These are phyloP conservation scores for Anolis apletophallus DNA, from an alignment of 2,797 vertebrate genomes.

Conservation along the genomic window DNA sequence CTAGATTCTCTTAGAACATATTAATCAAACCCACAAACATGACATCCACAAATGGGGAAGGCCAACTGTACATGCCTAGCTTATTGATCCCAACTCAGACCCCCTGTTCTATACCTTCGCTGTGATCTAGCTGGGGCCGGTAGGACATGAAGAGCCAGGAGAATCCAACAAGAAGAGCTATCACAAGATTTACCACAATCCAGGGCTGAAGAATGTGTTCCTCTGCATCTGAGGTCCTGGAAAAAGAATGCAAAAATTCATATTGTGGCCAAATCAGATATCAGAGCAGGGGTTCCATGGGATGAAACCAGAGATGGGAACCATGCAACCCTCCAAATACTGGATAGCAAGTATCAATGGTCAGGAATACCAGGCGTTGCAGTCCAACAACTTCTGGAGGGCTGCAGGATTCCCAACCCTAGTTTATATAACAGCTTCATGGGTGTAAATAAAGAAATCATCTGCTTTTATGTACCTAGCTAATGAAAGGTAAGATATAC, in stretches of 20 bases:
- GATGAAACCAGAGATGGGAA: too few species aligned
- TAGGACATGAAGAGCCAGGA: conserved; percentile 91
- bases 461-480: neutral
- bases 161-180: conserved; percentile 90
- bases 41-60: too few species aligned
- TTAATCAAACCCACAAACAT: too few species aligned
- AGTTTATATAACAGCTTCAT: neutral
- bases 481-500: neutral
- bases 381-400: too few species aligned
- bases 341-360: too few species aligned
- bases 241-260: conserved; percentile 20
- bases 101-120: conserved; percentile 82
- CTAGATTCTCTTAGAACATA: too few species aligned
- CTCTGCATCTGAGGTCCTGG: conserved; percentile 85
- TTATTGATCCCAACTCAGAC: too few species aligned
- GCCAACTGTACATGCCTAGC: neutral
- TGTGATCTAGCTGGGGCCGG: conserved; percentile 88
- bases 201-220: conserved; percentile 88
- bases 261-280: neutral
- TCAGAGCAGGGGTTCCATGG: neutral
- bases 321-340: too few species aligned
- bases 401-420: too few species aligned
- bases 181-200: conserved; percentile 93
- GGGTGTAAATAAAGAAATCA: neutral
- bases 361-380: too few species aligned